Evolutionary conservation across 2,888 invertebrate genomes (phyloP), one percentile per base, ranked within the genome.

Genomic region (Cyaniris semiargus): DNA sequence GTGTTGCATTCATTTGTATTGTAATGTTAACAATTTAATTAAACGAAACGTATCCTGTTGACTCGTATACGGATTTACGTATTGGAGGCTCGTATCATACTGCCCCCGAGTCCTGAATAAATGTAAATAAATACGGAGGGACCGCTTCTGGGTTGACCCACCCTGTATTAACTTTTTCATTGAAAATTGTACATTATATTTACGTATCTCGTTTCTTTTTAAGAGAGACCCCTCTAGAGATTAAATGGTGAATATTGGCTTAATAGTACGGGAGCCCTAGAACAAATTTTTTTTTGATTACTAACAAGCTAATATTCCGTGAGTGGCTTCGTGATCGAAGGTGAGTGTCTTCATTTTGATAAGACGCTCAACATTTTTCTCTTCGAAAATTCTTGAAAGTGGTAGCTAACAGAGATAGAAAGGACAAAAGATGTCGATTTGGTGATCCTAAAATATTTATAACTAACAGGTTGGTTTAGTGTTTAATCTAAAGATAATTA

Each of bases 21-120:
- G 70, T 70, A 31, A 70, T 70, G 31, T 31, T 70, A 34, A 70
- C 34, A 70, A 70, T 70, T 70, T 70, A 70, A 70, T 70, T 70
- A 34, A 70, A 31, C 15, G 31, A 34, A 31, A 18, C 70, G 31
- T 34, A 70, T 70, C 15, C 31, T 31, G 70, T 70, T 70, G 6
- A 31, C 70, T 70, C 31, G 34, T 70, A 31, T 34, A 31, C 8
- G 60, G 38, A 8, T 71, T 71, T 38, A 34, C 31, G 23, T 58
- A 58, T 18, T 15, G 27, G 15, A 18, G 6, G 70, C 13, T 70
- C 70, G 34, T 38, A 38, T 71, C 2, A 70, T 38, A 70, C 38
- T 34, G 34, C 18, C 71, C n/a, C 10, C 38, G 71, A 31, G 18
- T n/a, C 60, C 60, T 60, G 60, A 60, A 60, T 60, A 58, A 58